Evolutionary conservation across 2,888 invertebrate species (phyloP).

Genomic region (Phoronis australis): DNA sequence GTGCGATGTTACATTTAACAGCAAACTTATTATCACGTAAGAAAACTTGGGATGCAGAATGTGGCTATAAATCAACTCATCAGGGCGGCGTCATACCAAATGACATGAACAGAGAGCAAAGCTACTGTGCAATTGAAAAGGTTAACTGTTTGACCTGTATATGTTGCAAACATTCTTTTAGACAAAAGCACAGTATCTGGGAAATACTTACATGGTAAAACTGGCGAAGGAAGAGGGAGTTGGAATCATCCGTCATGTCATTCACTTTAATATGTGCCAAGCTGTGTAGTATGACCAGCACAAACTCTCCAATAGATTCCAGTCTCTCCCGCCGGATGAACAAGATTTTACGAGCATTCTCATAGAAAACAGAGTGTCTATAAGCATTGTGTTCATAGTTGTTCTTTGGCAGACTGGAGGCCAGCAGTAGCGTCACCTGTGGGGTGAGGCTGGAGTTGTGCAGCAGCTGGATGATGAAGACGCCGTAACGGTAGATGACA

Average conservation of each 20-base stretch:
- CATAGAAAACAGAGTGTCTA: constrained; percentile 42
- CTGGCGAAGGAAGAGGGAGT: constrained; percentile 38
- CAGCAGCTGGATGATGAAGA: constrained; percentile 41
- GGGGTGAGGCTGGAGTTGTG: constrained; percentile 29
- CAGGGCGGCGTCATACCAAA: too few species aligned
- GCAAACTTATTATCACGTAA: too few species aligned
- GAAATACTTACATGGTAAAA: constrained; percentile 47
- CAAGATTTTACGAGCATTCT: constrained; percentile 37
- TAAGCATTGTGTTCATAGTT: constrained; percentile 42
- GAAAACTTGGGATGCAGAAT: too few species aligned
- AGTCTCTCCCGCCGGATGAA: constrained; percentile 44
- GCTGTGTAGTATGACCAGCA: constrained; percentile 44
- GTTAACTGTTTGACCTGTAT: too few species aligned
- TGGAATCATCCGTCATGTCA: constrained; percentile 40
- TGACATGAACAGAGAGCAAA: neutral
- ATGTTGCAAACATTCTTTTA: neutral
- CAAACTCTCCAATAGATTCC: constrained; percentile 48
- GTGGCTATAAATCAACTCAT: neutral
- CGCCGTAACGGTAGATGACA: constrained; percentile 46
- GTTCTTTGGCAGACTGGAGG: constrained; percentile 43
- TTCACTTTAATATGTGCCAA: constrained; percentile 44
- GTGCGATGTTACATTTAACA: too few species aligned
- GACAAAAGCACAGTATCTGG: too few species aligned
- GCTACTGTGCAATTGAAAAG: neutral
- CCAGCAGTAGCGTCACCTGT: constrained; percentile 41